A percentile compares a stretch with the other conserved stretches of the same genome.
Evolutionary conservation across 2,113 vertebrate species (phyloP).

Genomic region (Pleuronectes platessa): DNA sequence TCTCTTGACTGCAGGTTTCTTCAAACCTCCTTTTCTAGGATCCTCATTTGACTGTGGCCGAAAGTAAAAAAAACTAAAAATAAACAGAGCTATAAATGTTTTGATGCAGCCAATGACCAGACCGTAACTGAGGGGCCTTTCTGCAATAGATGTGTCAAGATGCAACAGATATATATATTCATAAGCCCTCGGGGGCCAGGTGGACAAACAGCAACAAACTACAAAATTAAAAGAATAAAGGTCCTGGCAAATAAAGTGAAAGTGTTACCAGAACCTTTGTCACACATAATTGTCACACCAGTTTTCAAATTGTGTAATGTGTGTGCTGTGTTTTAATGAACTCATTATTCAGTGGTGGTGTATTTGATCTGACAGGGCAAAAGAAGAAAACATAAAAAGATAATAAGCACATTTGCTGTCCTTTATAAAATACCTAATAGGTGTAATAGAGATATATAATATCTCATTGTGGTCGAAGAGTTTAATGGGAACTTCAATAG

Average conservation of each 20-base stretch:
- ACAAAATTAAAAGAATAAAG: background rate
- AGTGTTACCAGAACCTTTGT: no score
- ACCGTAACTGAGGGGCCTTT: slow-evolving; percentile 43
- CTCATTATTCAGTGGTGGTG: background rate
- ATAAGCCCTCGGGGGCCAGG: slow-evolving; percentile 13
- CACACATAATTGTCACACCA: background rate
- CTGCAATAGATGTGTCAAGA: slow-evolving; percentile 45
- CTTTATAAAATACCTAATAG: background rate
- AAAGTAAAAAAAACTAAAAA: slow-evolving; percentile 75
- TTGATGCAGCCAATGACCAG: slow-evolving; percentile 52
- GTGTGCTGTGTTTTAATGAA: background rate
- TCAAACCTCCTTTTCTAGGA: slow-evolving; percentile 79
- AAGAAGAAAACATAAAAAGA: background rate
- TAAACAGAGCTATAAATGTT: slow-evolving; percentile 57
- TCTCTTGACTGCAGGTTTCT: slow-evolving; percentile 57
- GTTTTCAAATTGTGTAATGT: background rate
- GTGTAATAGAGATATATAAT: background rate
- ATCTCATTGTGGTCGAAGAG: background rate
- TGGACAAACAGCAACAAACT: slow-evolving; percentile 27
- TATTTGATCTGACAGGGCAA: background rate
- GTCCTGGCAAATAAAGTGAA: background rate
- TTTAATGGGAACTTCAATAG: background rate
- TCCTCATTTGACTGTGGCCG: slow-evolving; percentile 78
- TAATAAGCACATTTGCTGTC: background rate
- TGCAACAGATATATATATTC: slow-evolving; percentile 3